A percentile compares a stretch with the other conserved stretches of the same genome.
phyloP scores from a whole-genome alignment of 2,888 invertebrate genomes.

The Pseudococcus longispinus region DNA sequence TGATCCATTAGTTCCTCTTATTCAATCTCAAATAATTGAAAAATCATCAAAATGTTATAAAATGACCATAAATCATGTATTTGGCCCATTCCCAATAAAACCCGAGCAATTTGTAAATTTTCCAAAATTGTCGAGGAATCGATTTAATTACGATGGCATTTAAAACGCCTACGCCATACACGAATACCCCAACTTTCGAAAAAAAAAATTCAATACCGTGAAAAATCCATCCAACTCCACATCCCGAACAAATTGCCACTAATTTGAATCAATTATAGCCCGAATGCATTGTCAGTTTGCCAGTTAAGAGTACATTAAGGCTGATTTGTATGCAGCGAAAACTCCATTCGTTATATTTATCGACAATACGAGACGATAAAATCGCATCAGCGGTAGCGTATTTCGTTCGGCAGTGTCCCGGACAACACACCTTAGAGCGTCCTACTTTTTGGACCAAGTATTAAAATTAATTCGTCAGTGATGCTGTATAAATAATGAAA shows the following conservation, averaged over 20 bases:
- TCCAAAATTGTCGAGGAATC: not conserved
- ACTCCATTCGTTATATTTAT: slow-evolving; percentile 1
- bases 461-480: slow-evolving; percentile 23
- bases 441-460: slow-evolving; percentile 12
- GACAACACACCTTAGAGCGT: not conserved
- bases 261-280: not conserved
- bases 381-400: not conserved
- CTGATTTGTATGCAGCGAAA: not conserved
- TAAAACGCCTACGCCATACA: not conserved
- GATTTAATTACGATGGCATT: not conserved
- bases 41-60: too few relatives aligned
- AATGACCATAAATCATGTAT: too few relatives aligned
- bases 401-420: not conserved
- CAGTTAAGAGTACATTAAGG: not conserved
- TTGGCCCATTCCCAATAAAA: too few relatives aligned
- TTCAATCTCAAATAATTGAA: too few relatives aligned
- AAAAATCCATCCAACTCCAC: not conserved
- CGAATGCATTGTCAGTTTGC: not conserved
- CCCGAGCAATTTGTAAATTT: not conserved
- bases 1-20: too few relatives aligned
- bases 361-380: slow-evolving; percentile 26
- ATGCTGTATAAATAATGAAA: slow-evolving; percentile 15
- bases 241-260: not conserved
- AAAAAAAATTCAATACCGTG: not conserved
- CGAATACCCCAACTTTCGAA: not conserved